Conservation (phyloP, 2,113 vertebrate species). For the Myodes glareolus region DNA sequence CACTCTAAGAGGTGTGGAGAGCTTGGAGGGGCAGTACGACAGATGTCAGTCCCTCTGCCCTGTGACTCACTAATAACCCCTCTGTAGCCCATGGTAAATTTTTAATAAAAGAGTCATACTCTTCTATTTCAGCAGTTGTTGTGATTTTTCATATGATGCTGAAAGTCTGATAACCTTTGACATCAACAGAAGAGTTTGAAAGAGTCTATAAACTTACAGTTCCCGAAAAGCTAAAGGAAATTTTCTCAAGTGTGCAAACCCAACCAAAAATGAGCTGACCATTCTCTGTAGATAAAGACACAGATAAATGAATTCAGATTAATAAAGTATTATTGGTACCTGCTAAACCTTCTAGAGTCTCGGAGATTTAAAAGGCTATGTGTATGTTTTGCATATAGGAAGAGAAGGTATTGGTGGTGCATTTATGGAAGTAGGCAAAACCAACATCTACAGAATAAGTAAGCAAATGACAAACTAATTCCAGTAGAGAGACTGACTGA, state of each 20-base stretch:
- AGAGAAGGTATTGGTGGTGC: neutral
- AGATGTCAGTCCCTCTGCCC: neutral
- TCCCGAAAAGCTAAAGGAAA: neutral
- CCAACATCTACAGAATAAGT: neutral
- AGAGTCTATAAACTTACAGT: neutral
- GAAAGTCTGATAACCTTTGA: neutral
- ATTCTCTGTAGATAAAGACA: neutral
- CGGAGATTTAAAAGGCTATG: neutral
- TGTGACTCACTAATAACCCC: neutral
- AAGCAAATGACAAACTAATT: neutral
- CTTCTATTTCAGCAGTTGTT: neutral
- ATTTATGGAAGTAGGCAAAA: neutral
- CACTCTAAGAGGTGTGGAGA: neutral
- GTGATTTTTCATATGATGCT: neutral
- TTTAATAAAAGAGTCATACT: neutral
- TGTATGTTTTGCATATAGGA: neutral
- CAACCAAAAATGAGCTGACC: neutral
- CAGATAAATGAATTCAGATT: neutral
- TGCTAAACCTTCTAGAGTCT: neutral
- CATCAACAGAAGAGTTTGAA: neutral
- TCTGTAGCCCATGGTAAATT: neutral
- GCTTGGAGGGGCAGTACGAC: neutral
- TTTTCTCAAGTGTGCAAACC: neutral
- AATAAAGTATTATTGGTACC: neutral
- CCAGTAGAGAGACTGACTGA: neutral